These are phyloP conservation scores for Drosophila novamexicana DNA, from an alignment of 1,140 invertebrate genomes.

Conservation along the genomic window DNA sequence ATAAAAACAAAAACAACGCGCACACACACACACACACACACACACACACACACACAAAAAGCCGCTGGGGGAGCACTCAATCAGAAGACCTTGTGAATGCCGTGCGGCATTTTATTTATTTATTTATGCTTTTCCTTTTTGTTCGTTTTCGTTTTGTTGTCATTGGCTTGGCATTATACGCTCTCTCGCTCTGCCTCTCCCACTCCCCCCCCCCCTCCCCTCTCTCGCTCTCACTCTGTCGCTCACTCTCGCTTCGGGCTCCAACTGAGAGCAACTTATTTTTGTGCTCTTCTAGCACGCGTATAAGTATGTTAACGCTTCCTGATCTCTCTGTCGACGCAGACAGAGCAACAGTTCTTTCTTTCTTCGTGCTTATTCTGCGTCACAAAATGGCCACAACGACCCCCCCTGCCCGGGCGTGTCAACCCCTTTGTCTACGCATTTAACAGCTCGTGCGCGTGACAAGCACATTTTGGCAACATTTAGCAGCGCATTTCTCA, in stretches of 20 bases:
- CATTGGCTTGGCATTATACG: not conserved
- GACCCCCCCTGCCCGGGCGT: not conserved
- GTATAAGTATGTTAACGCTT: slow-evolving; percentile 22
- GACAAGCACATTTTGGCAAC: slow-evolving; percentile 70
- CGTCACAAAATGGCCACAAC: slow-evolving; percentile 18
- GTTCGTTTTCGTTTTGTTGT: slow-evolving; percentile 7
- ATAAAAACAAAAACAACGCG: too few relatives aligned
- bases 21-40: too few relatives aligned
- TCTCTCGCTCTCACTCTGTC: not conserved
- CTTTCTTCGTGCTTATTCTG: slow-evolving; percentile 48
- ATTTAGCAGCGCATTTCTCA: slow-evolving; percentile 44
- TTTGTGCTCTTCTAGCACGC: slow-evolving; percentile 18
- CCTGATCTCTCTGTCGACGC: slow-evolving; percentile 24
- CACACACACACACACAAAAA: slow-evolving; percentile 10
- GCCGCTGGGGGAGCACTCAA: slow-evolving; percentile 30
- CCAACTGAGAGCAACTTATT: not conserved
- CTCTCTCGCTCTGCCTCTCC: not conserved
- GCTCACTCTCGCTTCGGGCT: not conserved
- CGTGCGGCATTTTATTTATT: slow-evolving; percentile 52
- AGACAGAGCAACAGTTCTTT: slow-evolving; percentile 36
- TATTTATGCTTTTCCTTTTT: slow-evolving; percentile 30
- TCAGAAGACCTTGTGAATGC: slow-evolving; percentile 72
- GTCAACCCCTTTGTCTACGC: not conserved
- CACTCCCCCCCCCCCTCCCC: too few relatives aligned
- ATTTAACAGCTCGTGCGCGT: slow-evolving; percentile 61